Base-by-base conservation (phyloP, 2,888 invertebrate species). In the Chesias legatella region DNA sequence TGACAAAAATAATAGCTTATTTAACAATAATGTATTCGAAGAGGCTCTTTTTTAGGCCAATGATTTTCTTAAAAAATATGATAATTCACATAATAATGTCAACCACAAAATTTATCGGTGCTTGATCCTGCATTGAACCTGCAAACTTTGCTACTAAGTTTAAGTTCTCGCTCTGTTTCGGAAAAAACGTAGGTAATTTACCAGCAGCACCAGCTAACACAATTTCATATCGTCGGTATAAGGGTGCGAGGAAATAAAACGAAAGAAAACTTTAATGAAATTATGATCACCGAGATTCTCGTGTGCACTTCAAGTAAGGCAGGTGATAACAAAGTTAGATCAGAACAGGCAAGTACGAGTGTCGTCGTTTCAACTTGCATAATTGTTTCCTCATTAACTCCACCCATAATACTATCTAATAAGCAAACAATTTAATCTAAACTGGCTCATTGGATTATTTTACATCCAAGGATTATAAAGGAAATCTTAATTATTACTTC, bases 381-480 rank as follows among this genome's bases (percentile, higher is more conserved):
- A 77, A 79, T 73, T 69, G 71, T 70, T 76, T 73, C 63, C 68
- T 56, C 67, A 63, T 71, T 58, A 54, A 66, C 48, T 57, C 57
- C 49, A 50, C 53, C 53, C 60, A 58, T 63, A 65, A 50, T 47
- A 45, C 49, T 47, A 60, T 57, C 63, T 70, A 63, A 58, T 60
- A 63, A 50, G 48, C 40, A 43, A 62, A 66, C 72, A 75, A 77
- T 77, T 74, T 63, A 68, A 78, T 73, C 58, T 53, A 60, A 59
- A 61, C 58, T 59, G 57, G 51, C 37, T 43, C 43, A 53, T 48
- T 43, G 26, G 41, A 56, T 58, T 56, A 56, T 57, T 53, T 46
- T 45, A 40, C 47, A 40, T 51, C 43, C 34, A 41, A 50, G 38
- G 52, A 37, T 48, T 54, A 38, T 10, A 13, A 37, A 51, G 55